Evolutionary conservation across 2,888 invertebrate genomes (phyloP).

Genomic region (Clitarchus hookeri): DNA sequence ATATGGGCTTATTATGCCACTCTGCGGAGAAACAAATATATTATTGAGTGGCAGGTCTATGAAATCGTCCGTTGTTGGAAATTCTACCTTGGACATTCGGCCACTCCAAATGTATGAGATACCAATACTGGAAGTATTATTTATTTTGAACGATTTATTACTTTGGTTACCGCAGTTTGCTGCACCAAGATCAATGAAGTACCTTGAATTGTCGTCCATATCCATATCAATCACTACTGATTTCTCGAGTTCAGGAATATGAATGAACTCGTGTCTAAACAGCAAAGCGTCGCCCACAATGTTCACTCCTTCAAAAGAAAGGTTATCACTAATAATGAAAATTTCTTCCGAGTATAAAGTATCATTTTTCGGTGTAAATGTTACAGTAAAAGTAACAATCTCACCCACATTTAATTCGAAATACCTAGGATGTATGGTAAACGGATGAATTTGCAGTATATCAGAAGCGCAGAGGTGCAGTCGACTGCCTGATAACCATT

Average conservation of each 20-base stretch:
- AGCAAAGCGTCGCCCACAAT: constrained; percentile 5
- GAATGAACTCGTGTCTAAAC: not conserved
- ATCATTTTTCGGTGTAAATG: not conserved
- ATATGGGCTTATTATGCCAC: not conserved
- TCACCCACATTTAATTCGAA: not conserved
- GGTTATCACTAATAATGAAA: not conserved
- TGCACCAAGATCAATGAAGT: not conserved
- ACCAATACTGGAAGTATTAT: not conserved
- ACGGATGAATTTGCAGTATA: not conserved
- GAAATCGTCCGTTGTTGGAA: not conserved
- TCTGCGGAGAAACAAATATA: not conserved
- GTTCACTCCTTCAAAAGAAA: not conserved
- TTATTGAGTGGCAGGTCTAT: not conserved
- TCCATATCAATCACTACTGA: constrained; percentile 5
- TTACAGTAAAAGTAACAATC: not conserved
- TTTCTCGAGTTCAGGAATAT: not conserved
- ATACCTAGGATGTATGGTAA: not conserved
- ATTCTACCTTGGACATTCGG: not conserved
- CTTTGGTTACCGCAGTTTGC: not conserved
- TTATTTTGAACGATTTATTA: not conserved
- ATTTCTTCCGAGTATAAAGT: not conserved
- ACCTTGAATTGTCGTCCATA: not conserved
- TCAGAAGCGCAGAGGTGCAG: not conserved
- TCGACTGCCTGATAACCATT: not conserved
- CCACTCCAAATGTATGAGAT: not conserved